phyloP scores from a whole-genome alignment of 37 sponge, comb jelly and placozoan species.

The Halichondria panicea region DNA sequence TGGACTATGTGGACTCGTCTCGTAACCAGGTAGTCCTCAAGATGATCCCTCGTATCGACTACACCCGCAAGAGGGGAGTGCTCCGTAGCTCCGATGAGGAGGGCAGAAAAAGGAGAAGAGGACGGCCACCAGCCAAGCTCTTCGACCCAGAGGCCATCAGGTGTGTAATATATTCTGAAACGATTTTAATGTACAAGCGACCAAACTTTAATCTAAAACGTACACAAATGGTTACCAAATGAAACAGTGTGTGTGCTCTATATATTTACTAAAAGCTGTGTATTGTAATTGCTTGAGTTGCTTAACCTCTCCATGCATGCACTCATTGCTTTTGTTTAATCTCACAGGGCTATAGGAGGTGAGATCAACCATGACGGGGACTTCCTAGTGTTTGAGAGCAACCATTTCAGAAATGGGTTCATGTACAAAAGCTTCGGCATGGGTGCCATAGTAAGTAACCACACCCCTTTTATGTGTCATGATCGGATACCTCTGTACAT shows the following conservation, averaged over 20 bases:
- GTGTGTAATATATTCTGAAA: slow-evolving; percentile 16
- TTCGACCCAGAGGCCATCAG: slow-evolving; percentile 84
- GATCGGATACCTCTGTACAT: neutral
- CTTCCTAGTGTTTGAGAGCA: slow-evolving; percentile 88
- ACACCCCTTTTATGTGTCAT: neutral
- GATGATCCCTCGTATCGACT: slow-evolving; percentile 94
- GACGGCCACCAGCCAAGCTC: slow-evolving; percentile 79
- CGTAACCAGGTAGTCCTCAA: slow-evolving; percentile 77
- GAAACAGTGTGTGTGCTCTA: too few relatives aligned
- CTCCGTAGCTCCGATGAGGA: slow-evolving; percentile 40
- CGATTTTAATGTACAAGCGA: neutral
- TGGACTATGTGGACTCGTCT: slow-evolving; percentile 86
- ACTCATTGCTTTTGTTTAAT: neutral
- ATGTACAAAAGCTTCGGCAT: slow-evolving; percentile 90
- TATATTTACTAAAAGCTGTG: too few relatives aligned
- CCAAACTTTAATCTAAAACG: too few relatives aligned
- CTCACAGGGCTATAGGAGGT: slow-evolving; percentile 72
- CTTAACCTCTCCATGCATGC: too few relatives aligned
- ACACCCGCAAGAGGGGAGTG: slow-evolving; percentile 74
- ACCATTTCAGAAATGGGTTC: slow-evolving; percentile 90
- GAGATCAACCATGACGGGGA: slow-evolving; percentile 83
- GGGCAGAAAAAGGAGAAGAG: neutral
- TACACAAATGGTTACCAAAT: neutral
- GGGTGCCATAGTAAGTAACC: slow-evolving; percentile 79
- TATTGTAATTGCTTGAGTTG: neutral